These are phyloP conservation scores for Zosterops borbonicus DNA, from an alignment of 2,113 vertebrate species.

Conservation along the genomic window DNA sequence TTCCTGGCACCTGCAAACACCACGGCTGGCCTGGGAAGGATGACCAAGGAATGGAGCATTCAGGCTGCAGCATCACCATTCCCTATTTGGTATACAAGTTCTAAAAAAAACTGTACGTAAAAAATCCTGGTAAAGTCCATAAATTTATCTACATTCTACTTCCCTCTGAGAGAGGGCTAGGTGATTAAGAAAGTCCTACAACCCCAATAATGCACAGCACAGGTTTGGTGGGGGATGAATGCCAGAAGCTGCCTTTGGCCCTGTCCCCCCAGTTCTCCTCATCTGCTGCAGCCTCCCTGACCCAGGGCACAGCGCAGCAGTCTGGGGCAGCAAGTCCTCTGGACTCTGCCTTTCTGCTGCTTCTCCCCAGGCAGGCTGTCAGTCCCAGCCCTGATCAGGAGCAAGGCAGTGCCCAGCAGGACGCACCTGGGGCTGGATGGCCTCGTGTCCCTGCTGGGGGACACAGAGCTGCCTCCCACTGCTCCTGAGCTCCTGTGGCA, in stretches of 20 bases:
- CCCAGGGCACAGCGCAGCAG: not conserved
- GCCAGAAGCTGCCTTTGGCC: not conserved
- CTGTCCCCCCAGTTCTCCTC: not conserved
- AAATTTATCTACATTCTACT: not conserved
- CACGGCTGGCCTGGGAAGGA: fast-evolving
- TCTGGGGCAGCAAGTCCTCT: not conserved
- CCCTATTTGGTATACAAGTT: not conserved
- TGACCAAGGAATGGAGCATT: not conserved
- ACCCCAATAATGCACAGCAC: not conserved
- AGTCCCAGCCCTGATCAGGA: not conserved
- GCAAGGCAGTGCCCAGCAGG: fast-evolving
- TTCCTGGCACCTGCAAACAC: not conserved
- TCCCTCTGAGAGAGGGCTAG: not conserved
- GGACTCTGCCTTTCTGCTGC: not conserved
- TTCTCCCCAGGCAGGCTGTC: not conserved
- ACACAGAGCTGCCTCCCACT: too few species aligned
- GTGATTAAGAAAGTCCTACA: not conserved
- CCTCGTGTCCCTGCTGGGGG: not conserved
- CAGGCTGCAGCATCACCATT: not conserved
- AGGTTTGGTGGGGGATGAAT: not conserved
- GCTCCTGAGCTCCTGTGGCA: not conserved
- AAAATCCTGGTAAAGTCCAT: not conserved
- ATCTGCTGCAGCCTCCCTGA: not conserved
- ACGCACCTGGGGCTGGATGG: fast-evolving
- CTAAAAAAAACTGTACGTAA: not conserved